phyloP scores from a whole-genome alignment of 1,140 invertebrate genomes.

The Zaprionus lachaisei region DNA sequence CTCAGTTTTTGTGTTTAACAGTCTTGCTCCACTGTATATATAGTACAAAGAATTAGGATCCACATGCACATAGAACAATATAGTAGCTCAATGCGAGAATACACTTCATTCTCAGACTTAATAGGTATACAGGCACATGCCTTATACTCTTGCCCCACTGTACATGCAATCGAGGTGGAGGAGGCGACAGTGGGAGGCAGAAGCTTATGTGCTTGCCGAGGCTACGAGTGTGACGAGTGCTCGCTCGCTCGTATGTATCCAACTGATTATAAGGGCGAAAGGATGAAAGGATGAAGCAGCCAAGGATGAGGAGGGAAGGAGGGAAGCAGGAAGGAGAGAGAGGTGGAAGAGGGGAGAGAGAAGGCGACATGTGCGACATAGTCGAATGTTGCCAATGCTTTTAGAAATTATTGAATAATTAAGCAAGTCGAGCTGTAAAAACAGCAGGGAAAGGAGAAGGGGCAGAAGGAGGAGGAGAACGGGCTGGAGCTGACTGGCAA shows the following conservation, averaged over 20 bases:
- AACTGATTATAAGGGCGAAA: slow-evolving; percentile 73
- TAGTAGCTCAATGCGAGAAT: too few relatives aligned
- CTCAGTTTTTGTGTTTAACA: too few relatives aligned
- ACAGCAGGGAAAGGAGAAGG: background rate
- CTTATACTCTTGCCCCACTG: background rate
- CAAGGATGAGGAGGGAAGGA: background rate
- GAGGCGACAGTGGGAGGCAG: slow-evolving; percentile 18
- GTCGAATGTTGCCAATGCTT: slow-evolving; percentile 75
- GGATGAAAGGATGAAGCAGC: slow-evolving; percentile 74
- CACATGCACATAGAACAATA: too few relatives aligned
- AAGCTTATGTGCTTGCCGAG: slow-evolving; percentile 17
- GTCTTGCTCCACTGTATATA: too few relatives aligned
- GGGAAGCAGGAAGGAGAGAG: background rate
- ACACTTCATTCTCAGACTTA: too few relatives aligned
- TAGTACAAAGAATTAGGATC: too few relatives aligned
- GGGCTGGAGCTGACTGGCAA: background rate
- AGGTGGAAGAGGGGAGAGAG: background rate
- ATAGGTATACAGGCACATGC: background rate
- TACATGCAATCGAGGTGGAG: slow-evolving; percentile 2
- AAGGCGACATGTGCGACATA: slow-evolving; percentile 26
- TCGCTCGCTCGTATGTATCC: slow-evolving; percentile 56
- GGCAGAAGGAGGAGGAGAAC: background rate
- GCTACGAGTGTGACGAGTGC: slow-evolving; percentile 3
- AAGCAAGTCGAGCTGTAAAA: slow-evolving; percentile 49
- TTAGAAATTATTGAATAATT: slow-evolving; percentile 83